Evolutionary conservation across 2,888 invertebrate species (phyloP).

Genomic region (Lasioglossum zephyrum): DNA sequence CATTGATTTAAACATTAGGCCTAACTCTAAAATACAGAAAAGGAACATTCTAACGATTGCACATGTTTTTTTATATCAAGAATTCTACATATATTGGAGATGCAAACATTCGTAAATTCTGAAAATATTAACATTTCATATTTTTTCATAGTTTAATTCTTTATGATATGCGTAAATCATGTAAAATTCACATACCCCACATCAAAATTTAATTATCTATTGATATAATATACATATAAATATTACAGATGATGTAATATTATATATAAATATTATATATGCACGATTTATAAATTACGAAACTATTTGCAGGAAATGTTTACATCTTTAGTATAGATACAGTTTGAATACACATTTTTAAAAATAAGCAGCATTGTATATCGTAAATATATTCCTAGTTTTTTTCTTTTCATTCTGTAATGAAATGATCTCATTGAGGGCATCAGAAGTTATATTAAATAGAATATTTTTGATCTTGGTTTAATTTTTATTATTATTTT

Average conservation of each 20-base stretch:
- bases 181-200: not conserved
- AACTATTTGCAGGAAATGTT: slow-evolving; percentile 40
- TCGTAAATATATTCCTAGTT: not conserved
- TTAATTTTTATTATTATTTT: not conserved
- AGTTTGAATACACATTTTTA: slow-evolving; percentile 21
- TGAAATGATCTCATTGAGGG: not conserved
- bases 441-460: slow-evolving; percentile 21
- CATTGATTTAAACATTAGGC: slow-evolving; percentile 17
- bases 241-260: not conserved
- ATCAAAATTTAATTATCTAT: slow-evolving; percentile 6
- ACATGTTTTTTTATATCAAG: slow-evolving; percentile 20
- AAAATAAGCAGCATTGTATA: slow-evolving; percentile 1
- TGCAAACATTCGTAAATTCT: slow-evolving; percentile 22
- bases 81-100: slow-evolving; percentile 16
- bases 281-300: slow-evolving; percentile 8
- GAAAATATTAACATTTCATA: slow-evolving; percentile 22
- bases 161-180: slow-evolving; percentile 45
- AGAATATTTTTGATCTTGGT: not conserved
- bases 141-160: slow-evolving; percentile 1
- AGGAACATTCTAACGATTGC: slow-evolving; percentile 49
- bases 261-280: not conserved
- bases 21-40: slow-evolving; percentile 36
- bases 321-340: slow-evolving; percentile 31
- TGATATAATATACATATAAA: slow-evolving; percentile 7
- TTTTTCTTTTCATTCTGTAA: not conserved